Conservation (phyloP, 2,888 invertebrate species). For the Dermolepida albohirtum region DNA sequence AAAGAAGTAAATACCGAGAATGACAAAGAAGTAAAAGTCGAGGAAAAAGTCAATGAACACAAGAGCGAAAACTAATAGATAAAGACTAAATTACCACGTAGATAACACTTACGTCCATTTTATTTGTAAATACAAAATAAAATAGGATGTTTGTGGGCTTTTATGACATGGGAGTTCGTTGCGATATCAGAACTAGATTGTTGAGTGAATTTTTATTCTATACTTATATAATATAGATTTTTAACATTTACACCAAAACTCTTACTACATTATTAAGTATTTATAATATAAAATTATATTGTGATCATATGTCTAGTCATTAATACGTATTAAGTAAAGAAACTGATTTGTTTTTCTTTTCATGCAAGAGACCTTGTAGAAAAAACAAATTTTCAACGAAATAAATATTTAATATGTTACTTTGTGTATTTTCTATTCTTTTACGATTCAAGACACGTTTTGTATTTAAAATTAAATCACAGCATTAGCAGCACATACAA, state of each 20-base stretch:
- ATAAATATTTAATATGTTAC: conserved; percentile 13
- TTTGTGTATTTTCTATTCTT: too few relatives aligned
- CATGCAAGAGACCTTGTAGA: conserved; percentile 1
- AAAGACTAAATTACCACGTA: too few relatives aligned
- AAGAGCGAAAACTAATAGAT: too few relatives aligned
- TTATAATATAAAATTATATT: conserved; percentile 9
- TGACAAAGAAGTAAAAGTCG: too few relatives aligned
- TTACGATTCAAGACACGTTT: too few relatives aligned
- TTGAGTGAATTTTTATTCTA: conserved; percentile 19
- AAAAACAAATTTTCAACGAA: conserved; percentile 4
- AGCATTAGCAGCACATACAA: too few relatives aligned
- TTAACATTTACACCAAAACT: conserved; percentile 10
- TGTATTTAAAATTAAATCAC: too few relatives aligned
- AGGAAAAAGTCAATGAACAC: too few relatives aligned
- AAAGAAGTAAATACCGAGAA: neutral
- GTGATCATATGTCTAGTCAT: conserved; percentile 25
- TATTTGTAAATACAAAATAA: neutral
- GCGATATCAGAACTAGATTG: conserved; percentile 9
- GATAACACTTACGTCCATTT: too few relatives aligned
- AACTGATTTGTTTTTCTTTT: too few relatives aligned
- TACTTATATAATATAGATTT: conserved; percentile 12
- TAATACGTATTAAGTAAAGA: conserved; percentile 1
- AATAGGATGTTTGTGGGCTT: conserved; percentile 1
- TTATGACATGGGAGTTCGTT: neutral
- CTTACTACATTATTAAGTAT: neutral